A percentile compares a stretch with the other conserved stretches of the same genome.
Evolutionary conservation across 2,113 vertebrate genomes (phyloP).

Genomic region (Orientallactaga bullata): DNA sequence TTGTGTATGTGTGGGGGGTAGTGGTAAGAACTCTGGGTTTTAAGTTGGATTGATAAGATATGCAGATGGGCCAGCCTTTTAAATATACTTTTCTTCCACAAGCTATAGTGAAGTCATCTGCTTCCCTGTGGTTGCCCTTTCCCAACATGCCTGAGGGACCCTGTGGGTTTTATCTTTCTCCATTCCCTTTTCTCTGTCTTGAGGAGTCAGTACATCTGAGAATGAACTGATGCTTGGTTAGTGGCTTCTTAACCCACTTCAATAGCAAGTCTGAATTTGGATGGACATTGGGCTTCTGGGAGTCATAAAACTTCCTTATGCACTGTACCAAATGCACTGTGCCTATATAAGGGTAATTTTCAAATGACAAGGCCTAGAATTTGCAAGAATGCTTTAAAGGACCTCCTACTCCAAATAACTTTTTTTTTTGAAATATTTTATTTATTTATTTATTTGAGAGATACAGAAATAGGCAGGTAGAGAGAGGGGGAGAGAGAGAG

Average conservation of each 20-base stretch:
- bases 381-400: not conserved
- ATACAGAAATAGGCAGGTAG: too few relatives aligned
- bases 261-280: not conserved
- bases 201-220: not conserved
- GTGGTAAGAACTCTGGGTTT: not conserved
- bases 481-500: too few relatives aligned
- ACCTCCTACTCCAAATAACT: not conserved
- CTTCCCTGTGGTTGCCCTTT: not conserved
- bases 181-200: not conserved
- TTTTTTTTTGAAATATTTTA: too few relatives aligned
- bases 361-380: not conserved
- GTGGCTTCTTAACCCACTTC: not conserved
- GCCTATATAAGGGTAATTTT: not conserved
- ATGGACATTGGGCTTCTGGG: not conserved
- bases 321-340: not conserved
- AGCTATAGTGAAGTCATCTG: not conserved
- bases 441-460: too few relatives aligned
- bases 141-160: too few relatives aligned
- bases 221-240: not conserved
- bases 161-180: not conserved
- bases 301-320: not conserved
- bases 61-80: not conserved
- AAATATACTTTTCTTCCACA: not conserved
- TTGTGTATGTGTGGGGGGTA: too few relatives aligned
- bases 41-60: not conserved